Evolutionary conservation across 2,888 invertebrate species (phyloP).

Genomic region (Troides oblongomaculatus): DNA sequence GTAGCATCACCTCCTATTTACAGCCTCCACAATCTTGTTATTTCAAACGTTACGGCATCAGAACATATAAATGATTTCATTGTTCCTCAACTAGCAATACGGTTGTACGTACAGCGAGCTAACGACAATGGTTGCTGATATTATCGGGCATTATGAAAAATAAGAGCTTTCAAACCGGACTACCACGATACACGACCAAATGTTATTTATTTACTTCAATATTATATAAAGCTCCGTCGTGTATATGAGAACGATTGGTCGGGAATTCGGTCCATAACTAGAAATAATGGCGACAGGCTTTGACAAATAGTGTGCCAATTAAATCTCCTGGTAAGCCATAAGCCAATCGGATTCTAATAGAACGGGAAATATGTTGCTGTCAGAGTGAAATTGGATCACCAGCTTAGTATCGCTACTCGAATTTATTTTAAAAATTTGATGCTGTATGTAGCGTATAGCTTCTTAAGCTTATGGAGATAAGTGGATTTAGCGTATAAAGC

Average conservation of each 20-base stretch:
- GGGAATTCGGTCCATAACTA: background rate
- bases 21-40: no score
- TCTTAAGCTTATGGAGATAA: no score
- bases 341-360: background rate
- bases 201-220: background rate
- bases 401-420: no score
- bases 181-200: background rate
- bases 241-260: background rate
- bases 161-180: background rate
- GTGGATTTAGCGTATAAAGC: no score
- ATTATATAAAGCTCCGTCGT: background rate
- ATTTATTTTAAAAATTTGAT: no score
- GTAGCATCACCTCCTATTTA: no score
- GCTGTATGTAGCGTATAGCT: no score
- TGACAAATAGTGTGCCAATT: constrained; percentile 13
- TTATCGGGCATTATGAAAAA: background rate
- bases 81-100: no score
- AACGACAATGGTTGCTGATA: background rate
- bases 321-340: constrained; percentile 1
- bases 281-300: constrained; percentile 3
- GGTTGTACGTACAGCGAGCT: no score
- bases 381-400: background rate
- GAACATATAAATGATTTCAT: no score
- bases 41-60: no score
- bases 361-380: background rate